Evolutionary conservation across 2,888 invertebrate species (phyloP).

Genomic region (Artemia sinica): DNA sequence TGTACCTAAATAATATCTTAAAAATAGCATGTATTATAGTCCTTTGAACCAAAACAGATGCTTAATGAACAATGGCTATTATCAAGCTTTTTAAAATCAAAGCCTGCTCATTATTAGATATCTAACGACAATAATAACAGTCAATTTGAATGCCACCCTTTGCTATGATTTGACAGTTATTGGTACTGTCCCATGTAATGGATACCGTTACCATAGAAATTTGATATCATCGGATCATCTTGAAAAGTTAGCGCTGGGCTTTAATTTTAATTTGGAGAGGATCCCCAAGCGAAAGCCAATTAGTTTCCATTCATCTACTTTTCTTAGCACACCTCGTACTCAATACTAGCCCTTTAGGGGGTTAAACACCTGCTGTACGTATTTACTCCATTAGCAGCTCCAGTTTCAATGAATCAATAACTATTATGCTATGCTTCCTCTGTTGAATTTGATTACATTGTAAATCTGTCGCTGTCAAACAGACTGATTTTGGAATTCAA

Average conservation of each 20-base stretch:
- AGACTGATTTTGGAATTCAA: no score
- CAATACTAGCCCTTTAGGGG: not conserved
- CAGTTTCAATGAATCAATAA: no score
- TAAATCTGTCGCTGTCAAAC: no score
- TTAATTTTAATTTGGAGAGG: not conserved
- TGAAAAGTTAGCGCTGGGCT: slow-evolving; percentile 3
- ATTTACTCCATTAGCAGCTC: no score
- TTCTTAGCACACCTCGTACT: not conserved
- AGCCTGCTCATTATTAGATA: not conserved
- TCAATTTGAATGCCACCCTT: slow-evolving; percentile 9
- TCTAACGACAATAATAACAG: slow-evolving; percentile 2
- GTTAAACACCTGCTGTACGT: slow-evolving; percentile 6
- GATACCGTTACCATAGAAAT: slow-evolving; percentile 12
- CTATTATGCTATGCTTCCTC: no score
- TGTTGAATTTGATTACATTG: no score
- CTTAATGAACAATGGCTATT: no score
- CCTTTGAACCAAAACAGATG: no score
- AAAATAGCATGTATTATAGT: no score
- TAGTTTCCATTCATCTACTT: slow-evolving; percentile 1
- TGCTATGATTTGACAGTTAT: slow-evolving; percentile 13
- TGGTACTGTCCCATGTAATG: slow-evolving; percentile 10
- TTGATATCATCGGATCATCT: slow-evolving; percentile 10
- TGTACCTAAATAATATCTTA: no score
- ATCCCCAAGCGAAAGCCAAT: slow-evolving; percentile 3
- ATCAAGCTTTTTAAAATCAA: no score